phyloP scores from a whole-genome alignment of 2,797 vertebrate genomes.

The Fringilla coelebs region DNA sequence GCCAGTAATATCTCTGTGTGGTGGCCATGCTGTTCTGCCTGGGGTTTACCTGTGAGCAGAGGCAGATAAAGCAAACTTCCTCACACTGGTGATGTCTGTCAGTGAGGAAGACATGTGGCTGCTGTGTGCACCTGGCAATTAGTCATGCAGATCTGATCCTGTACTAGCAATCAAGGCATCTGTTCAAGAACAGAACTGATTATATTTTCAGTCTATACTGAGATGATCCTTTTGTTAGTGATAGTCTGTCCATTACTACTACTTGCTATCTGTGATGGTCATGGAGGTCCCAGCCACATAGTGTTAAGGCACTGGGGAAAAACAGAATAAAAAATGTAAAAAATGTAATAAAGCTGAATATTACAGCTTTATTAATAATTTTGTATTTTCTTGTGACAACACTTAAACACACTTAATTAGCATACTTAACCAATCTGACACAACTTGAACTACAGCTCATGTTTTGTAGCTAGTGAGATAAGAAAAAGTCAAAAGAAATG shows the following conservation, averaged over 20 bases:
- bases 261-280: background rate
- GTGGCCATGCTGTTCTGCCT: background rate
- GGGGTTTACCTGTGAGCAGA: background rate
- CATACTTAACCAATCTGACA: background rate
- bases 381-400: background rate
- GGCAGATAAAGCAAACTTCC: background rate
- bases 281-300: background rate
- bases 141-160: background rate
- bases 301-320: background rate
- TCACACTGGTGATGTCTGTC: background rate
- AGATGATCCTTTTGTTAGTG: background rate
- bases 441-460: background rate
- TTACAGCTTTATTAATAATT: background rate
- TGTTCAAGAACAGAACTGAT: background rate
- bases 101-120: background rate
- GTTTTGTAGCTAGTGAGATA: background rate
- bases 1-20: background rate
- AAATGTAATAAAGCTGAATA: background rate
- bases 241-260: background rate
- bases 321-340: background rate
- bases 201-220: background rate
- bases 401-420: background rate
- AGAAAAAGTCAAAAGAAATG: background rate
- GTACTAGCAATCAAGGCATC: background rate
- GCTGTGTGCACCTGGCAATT: background rate